Evolutionary conservation across 2,113 vertebrate species (phyloP), one percentile per base, ranked within the genome.

Genomic region (Ceyx cyanopectus): DNA sequence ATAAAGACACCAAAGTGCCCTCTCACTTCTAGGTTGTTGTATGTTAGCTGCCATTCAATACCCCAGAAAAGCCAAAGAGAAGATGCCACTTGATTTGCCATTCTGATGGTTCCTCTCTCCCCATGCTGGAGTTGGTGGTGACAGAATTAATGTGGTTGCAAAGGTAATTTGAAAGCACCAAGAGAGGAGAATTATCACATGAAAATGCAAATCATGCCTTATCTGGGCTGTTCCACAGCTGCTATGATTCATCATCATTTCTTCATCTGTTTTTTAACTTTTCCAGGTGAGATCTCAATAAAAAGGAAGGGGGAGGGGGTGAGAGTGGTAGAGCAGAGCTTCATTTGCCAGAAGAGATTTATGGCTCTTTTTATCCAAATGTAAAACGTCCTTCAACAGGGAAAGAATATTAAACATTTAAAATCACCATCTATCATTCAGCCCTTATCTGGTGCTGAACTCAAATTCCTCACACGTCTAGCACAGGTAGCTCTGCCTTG

Each of bases 201-300:
- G 93, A 91, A 97, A 97, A 97, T 97, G 96, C 88, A 97, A 97
- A 98, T 96, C 0, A 2, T 91, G 85, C 61, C 90, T 97, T 96
- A 97, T 98, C 96, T 80, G 85, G 90, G 90, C 95, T 90, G 85
- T 73, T 97, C 92, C 92, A 85, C 85, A 93, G 96, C 97, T 97
- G 92, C 90, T 92, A 77, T 91, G 97, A 97, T 97, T 95, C 95
- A 97, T 97, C 97, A 97, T 63, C 14, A 93, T 95, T 97, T 93
- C 90, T 92, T 97, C 82, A 78, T 93, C 93, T 95, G 57, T 46
- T 32, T 43, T 60, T 87, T 50, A 58, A 80, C 87, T 78, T 88
- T 90, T 94, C 89, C 87, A 95, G 96, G 96, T 84, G 83, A 97
- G 96, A 94, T 93, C 94, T 97, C 85, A 92, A 90, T 72, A 48